A percentile compares a stretch with the other conserved stretches of the same genome.
Conservation (phyloP, 2,888 invertebrate species). For the Ichneumoninae sp. region DNA sequence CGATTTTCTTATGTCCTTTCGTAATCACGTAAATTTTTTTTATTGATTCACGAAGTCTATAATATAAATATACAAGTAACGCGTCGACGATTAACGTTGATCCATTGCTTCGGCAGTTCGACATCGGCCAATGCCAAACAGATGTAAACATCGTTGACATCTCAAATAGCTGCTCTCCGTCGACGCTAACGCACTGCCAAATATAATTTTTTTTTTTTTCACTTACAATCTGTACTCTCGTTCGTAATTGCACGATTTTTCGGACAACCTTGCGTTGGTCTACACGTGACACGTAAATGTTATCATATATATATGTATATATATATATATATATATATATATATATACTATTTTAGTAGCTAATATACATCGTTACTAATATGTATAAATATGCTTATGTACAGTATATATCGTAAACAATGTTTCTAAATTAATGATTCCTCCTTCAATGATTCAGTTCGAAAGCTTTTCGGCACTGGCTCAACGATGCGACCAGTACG, state of each 20-base stretch:
- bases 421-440: slow-evolving; percentile 50
- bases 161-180: slow-evolving; percentile 20
- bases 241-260: slow-evolving; percentile 1
- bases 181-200: slow-evolving; percentile 24
- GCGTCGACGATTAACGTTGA: slow-evolving; percentile 42
- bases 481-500: slow-evolving; percentile 24
- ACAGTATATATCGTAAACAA: slow-evolving; percentile 60
- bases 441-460: slow-evolving; percentile 40
- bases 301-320: slow-evolving; percentile 44
- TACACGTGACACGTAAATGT: slow-evolving; percentile 42
- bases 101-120: slow-evolving; percentile 20
- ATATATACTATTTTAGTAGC: slow-evolving; percentile 51
- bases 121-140: slow-evolving; percentile 13
- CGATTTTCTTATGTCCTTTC: slow-evolving; percentile 40
- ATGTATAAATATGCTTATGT: slow-evolving; percentile 68
- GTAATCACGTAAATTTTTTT: slow-evolving; percentile 59
- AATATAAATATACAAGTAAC: slow-evolving; percentile 67
- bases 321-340: slow-evolving; percentile 17
- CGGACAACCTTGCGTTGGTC: neutral
- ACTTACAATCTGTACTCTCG: neutral
- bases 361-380: slow-evolving; percentile 51
- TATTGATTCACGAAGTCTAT: slow-evolving; percentile 62
- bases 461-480: slow-evolving; percentile 36
- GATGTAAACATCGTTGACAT: slow-evolving; percentile 14
- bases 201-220: slow-evolving; percentile 16